These are phyloP conservation scores for Entosphenus tridentatus DNA, from an alignment of 2,113 vertebrate species.

Conservation along the genomic window DNA sequence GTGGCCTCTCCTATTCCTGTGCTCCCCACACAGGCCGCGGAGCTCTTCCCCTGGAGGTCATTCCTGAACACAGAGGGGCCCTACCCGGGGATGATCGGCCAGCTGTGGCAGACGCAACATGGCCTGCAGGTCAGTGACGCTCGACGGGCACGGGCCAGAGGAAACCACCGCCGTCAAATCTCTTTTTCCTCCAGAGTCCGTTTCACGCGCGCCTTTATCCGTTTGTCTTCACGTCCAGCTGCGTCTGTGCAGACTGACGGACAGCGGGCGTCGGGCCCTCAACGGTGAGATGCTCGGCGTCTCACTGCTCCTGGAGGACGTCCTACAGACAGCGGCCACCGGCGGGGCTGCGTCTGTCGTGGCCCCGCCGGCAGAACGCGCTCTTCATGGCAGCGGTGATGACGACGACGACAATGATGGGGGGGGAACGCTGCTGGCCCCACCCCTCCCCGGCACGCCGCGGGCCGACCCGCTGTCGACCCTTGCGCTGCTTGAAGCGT, in stretches of 20 bases:
- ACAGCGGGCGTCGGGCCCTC: slow-evolving; percentile 18
- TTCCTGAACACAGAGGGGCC: slow-evolving; percentile 23
- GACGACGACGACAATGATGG: too few species aligned
- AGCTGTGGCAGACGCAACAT: slow-evolving; percentile 24
- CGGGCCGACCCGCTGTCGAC: slow-evolving; percentile 9
- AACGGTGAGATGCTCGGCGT: slow-evolving; percentile 22
- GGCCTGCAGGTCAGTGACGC: slow-evolving; percentile 25
- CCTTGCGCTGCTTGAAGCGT: slow-evolving; percentile 19
- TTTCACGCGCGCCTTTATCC: neutral
- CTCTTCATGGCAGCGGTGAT: too few species aligned
- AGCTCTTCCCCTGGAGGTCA: slow-evolving; percentile 31
- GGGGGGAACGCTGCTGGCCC: too few species aligned
- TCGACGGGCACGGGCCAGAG: too few species aligned
- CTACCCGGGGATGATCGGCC: slow-evolving; percentile 23
- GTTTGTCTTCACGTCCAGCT: slow-evolving; percentile 17
- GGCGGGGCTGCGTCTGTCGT: too few species aligned
- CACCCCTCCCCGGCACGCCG: neutral
- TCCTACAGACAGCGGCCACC: slow-evolving; percentile 15
- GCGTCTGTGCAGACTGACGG: slow-evolving; percentile 25
- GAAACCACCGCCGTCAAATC: too few species aligned
- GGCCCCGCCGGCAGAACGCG: too few species aligned
- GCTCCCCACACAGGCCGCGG: slow-evolving; percentile 15
- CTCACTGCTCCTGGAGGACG: slow-evolving; percentile 25
- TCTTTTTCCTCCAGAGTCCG: too few species aligned
- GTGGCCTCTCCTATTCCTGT: too few species aligned